These are phyloP conservation scores for Drosophila antonietae DNA, from an alignment of 2,888 invertebrate species.

Conservation along the genomic window DNA sequence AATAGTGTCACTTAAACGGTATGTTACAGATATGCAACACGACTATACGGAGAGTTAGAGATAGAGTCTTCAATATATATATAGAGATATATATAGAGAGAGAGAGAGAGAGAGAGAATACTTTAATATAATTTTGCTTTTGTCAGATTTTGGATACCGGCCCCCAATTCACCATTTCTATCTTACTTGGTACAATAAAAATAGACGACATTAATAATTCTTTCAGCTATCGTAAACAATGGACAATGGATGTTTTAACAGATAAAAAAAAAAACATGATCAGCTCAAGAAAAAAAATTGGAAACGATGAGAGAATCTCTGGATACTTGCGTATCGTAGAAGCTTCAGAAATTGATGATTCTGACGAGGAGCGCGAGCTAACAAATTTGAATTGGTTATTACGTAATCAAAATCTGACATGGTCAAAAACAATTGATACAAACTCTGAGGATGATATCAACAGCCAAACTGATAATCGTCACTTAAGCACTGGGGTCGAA, in stretches of 20 bases:
- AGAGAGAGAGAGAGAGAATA: too few species aligned
- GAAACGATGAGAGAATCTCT: background rate
- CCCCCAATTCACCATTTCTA: too few species aligned
- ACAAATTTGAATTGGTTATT: slow-evolving; percentile 83
- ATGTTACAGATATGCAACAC: too few species aligned
- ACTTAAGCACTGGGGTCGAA: background rate
- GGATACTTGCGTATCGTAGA: background rate
- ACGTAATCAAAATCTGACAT: slow-evolving; percentile 81
- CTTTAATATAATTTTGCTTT: too few species aligned
- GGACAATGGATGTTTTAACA: background rate
- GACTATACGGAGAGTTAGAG: too few species aligned
- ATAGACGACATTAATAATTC: too few species aligned
- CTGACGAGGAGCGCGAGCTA: slow-evolving; percentile 82
- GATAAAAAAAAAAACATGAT: slow-evolving; percentile 6
- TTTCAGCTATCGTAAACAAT: too few species aligned
- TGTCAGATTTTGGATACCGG: too few species aligned
- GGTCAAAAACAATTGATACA: slow-evolving; percentile 75
- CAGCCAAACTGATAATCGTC: background rate
- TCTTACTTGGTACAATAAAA: too few species aligned
- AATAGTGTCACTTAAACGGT: too few species aligned
- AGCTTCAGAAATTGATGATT: slow-evolving; percentile 56
- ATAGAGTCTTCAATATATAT: too few species aligned
- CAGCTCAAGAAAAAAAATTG: background rate
- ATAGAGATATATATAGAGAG: too few species aligned
- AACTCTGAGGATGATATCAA: slow-evolving; percentile 61